Evolutionary conservation across 2,113 vertebrate species (phyloP).

Genomic region (human): DNA sequence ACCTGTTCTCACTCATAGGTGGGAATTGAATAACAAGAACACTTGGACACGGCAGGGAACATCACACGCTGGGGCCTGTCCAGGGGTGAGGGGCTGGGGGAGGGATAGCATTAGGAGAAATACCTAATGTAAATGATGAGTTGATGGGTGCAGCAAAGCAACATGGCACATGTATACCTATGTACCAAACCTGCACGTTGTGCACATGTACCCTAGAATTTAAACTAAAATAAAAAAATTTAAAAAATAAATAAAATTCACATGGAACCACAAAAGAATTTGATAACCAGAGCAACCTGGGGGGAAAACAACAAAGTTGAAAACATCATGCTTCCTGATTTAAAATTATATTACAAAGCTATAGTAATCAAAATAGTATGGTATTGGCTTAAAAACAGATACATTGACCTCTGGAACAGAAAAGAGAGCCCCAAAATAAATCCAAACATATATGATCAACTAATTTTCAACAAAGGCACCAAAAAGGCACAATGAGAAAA

Average conservation of each 20-base stretch:
- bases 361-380: background rate
- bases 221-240: no score
- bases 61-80: no score
- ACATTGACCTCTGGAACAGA: background rate
- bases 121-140: no score
- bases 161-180: no score
- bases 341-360: background rate
- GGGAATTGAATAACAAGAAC: no score
- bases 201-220: no score
- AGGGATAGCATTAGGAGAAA: no score
- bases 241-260: background rate
- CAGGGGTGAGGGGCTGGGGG: no score
- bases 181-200: no score
- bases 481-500: background rate
- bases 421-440: background rate
- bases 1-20: no score
- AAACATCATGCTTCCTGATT: background rate
- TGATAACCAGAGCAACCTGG: background rate
- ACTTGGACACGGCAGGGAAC: no score
- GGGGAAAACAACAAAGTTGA: background rate
- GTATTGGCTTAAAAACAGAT: background rate
- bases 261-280: background rate
- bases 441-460: background rate
- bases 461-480: background rate
- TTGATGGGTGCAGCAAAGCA: no score